Evolutionary conservation across 2,888 invertebrate species (phyloP).

Genomic region (Stenodema calcarata): DNA sequence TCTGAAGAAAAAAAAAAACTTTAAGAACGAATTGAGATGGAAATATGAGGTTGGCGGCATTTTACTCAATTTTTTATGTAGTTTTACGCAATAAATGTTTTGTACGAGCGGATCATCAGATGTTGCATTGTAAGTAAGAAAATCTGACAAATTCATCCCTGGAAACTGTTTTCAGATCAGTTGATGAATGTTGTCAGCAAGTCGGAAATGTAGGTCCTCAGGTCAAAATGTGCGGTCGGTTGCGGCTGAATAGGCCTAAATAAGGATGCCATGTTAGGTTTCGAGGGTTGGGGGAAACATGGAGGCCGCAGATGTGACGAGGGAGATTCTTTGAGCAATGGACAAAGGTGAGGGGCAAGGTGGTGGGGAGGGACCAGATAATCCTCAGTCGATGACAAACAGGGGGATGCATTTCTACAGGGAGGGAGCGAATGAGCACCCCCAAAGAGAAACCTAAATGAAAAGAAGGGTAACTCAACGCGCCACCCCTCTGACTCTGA

Average conservation of each 20-base stretch:
- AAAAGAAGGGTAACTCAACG: slow-evolving; percentile 18
- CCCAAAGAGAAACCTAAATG: slow-evolving; percentile 22
- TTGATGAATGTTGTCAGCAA: slow-evolving; percentile 20
- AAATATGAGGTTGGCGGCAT: too few relatives aligned
- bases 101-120: too few relatives aligned
- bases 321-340: not conserved
- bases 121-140: too few relatives aligned
- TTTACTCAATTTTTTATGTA: too few relatives aligned
- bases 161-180: not conserved
- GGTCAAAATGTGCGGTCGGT: slow-evolving; percentile 33
- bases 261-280: slow-evolving; percentile 33
- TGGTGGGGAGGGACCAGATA: slow-evolving; percentile 20
- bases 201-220: slow-evolving; percentile 26
- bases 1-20: too few relatives aligned
- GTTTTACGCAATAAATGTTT: too few relatives aligned
- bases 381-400: slow-evolving; percentile 45
- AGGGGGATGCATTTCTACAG: slow-evolving; percentile 38
- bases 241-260: slow-evolving; percentile 28
- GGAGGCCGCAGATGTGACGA: slow-evolving; percentile 45
- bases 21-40: too few relatives aligned
- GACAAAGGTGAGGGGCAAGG: not conserved
- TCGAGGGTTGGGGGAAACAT: slow-evolving; percentile 23
- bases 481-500: slow-evolving; percentile 32
- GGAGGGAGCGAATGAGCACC: slow-evolving; percentile 8
- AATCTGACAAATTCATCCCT: too few relatives aligned